Evolutionary conservation across 1,140 invertebrate species (phyloP).

Genomic region (Tetramorium parvispinum): DNA sequence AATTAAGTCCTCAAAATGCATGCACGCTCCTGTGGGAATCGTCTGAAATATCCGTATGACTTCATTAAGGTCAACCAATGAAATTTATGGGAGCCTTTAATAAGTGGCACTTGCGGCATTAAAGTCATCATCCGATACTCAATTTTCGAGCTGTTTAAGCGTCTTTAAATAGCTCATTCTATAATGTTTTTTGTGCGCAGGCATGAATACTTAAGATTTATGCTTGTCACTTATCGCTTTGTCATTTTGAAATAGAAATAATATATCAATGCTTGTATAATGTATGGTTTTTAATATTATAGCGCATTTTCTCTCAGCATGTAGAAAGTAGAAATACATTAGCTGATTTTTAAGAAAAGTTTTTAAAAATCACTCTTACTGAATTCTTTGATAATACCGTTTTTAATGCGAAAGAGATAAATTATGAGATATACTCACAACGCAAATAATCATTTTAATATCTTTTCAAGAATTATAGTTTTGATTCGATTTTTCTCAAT

Average conservation of each 20-base stretch:
- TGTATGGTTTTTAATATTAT: background rate
- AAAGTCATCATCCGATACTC: constrained; percentile 44
- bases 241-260: background rate
- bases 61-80: constrained; percentile 49
- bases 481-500: background rate
- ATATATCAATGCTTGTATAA: background rate
- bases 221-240: background rate
- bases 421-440: background rate
- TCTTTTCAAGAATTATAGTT: background rate
- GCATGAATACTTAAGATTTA: constrained; percentile 4
- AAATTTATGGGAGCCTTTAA: constrained; percentile 43
- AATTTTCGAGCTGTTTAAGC: constrained; percentile 31
- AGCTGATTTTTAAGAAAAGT: background rate
- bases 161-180: background rate
- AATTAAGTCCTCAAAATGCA: constrained; percentile 40
- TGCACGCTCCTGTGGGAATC: constrained; percentile 21
- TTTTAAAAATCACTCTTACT: background rate
- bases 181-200: background rate
- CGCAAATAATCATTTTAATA: background rate
- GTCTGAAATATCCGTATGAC: constrained; percentile 40
- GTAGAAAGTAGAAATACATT: background rate
- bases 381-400: background rate
- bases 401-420: background rate
- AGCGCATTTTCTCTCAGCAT: background rate
- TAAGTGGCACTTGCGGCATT: constrained; percentile 47